Evolutionary conservation across 2,797 vertebrate species (phyloP).

Genomic region (Lophius americanus): DNA sequence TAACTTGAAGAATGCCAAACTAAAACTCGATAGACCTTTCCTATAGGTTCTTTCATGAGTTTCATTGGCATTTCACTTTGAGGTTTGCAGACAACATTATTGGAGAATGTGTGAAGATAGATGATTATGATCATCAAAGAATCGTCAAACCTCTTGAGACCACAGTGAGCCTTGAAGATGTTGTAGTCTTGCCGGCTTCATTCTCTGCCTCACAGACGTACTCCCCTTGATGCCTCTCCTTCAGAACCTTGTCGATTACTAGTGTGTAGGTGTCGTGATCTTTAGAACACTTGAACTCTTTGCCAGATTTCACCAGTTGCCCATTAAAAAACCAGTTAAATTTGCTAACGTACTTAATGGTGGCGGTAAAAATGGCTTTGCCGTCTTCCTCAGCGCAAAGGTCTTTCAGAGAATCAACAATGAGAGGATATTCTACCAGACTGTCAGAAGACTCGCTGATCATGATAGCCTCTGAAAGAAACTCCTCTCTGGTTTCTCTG

Average conservation of each 20-base stretch:
- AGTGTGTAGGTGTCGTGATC: slow-evolving; percentile 85
- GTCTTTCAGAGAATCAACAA: slow-evolving; percentile 78
- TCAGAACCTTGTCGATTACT: slow-evolving; percentile 81
- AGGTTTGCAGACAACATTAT: slow-evolving; percentile 49
- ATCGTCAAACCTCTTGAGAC: slow-evolving; percentile 92
- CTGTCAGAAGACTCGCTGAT: slow-evolving; percentile 60
- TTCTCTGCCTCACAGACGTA: slow-evolving; percentile 91
- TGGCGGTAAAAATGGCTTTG: slow-evolving; percentile 72
- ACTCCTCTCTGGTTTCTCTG: slow-evolving; percentile 74
- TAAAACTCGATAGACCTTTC: not conserved
- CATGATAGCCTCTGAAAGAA: slow-evolving; percentile 65
- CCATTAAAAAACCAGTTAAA: slow-evolving; percentile 91
- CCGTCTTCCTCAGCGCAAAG: slow-evolving; percentile 79
- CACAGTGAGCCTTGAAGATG: slow-evolving; percentile 90
- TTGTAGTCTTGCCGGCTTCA: slow-evolving; percentile 85
- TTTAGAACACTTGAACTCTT: slow-evolving; percentile 92
- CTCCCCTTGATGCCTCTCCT: slow-evolving; percentile 89
- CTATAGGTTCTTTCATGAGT: too few relatives aligned
- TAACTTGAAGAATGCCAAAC: not conserved
- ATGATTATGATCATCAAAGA: slow-evolving; percentile 69
- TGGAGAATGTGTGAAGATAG: slow-evolving; percentile 62
- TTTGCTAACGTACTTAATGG: slow-evolving; percentile 78
- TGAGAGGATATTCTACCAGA: slow-evolving; percentile 60
- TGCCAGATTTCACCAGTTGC: slow-evolving; percentile 84
- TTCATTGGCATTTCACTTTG: not conserved